Base-by-base conservation (phyloP, 2,797 vertebrate genomes). In the Chelon labrosus region DNA sequence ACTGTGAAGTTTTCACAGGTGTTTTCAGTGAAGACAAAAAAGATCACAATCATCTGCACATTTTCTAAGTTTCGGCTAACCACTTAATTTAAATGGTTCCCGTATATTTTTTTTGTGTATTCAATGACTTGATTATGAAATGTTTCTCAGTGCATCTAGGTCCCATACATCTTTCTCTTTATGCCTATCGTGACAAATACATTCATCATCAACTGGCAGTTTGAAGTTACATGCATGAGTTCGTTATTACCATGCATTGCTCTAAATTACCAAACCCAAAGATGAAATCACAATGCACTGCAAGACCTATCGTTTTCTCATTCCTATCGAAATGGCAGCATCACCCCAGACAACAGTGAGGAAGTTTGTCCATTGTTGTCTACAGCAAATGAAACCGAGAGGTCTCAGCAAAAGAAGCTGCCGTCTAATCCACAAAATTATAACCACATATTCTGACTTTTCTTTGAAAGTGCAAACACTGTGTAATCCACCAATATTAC, bases 221-320 rank as follows among this genome's bases (percentile, higher is more conserved):
- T 22, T 47, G 44, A 44, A 16, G 17, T 51, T 5, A 52, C 57
- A 61, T 73, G 62, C 57, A 70, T 31, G 31, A 31, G 31, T 31
- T 31, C 4, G 31, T 31, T 31, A 31, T 31, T 31, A 31, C 31
- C 31, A 31, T 31, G 31, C 31, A 31, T 5, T 31, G 31, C 31
- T 31, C 31, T 31, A 31, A 31, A 31, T 31, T 31, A 31, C 31
- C 31, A 31, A 31, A 31, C 31, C 31, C 31, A 31, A 31, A 31
- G n/a, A 31, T 31, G 2, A 7, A 63, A 60, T 63, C 25, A 58
- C 25, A 70, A 56, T 70, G 69, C 61, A 70, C 46, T 52, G 37
- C 69, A 65, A 63, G 35, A 50, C 35, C 42, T 22, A 49, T 44
- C 4, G 4, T 6, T 39, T 38, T 35, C 17, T 62, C 44, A 55